Base-by-base conservation (phyloP, 1,140 invertebrate genomes). In the Pogonus chalceus region DNA sequence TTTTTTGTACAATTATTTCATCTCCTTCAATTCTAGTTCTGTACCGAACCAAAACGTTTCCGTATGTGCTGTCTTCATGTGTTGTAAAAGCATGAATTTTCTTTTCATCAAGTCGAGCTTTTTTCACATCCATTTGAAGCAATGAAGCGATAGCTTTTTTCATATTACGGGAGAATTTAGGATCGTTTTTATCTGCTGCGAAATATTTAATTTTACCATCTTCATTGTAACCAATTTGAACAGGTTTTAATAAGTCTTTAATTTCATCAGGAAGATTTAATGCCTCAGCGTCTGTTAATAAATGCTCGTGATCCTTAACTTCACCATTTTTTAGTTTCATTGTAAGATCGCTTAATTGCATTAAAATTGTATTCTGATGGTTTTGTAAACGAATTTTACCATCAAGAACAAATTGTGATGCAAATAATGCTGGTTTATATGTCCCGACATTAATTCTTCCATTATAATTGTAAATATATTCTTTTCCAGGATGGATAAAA, bases 71-170 rank as follows among this genome's bases (percentile, higher is more conserved):
- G 7, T 58, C 49, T 52, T 65, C 63, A 23, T 52, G 54, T 1
- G 35, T 47, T 0, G 49, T 22, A 39, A 63, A 63, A 20, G 58
- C 52, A 35, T 58, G 59, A 0, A 55, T 49, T 20, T 53, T 43
- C 0, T 50, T 22, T 12, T 21, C 23, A 22, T 56, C 35, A 22
- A 53, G 54, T 10, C 54, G 14, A 14, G 60, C 18, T 31, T 58
- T 51, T 14, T 56, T 35, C 37, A 65, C 35, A 37, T 73, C 64
- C 51, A 73, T 31, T 43, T 72, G 67, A 22, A 75, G 20, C 52
- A 69, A 61, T 4, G 65, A 63, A 0, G 61, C 70, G 18, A 74
- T 63, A 10, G 62, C 64, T 35, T 66, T 62, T 47, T 75, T 72
- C 10, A 74, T 65, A 46, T 75, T 73, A 24, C 51, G 60, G 0